These are phyloP conservation scores for Poeciliopsis paucimaculata DNA, from an alignment of 2,797 vertebrate genomes.

Conservation along the genomic window DNA sequence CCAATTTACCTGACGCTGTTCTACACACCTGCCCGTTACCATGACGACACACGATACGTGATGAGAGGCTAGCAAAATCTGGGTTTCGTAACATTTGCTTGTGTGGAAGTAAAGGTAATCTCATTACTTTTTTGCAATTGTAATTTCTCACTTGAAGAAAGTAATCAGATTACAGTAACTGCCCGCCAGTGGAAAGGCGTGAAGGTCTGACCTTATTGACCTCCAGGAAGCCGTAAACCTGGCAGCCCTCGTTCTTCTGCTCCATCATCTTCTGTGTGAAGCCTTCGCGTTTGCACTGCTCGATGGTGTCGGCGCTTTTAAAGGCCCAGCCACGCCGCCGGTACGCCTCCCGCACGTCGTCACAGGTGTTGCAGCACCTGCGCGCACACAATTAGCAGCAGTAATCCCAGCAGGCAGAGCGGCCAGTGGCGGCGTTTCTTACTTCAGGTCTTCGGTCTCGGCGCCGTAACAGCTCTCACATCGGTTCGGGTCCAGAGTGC, in stretches of 20 bases:
- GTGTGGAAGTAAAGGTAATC: too few relatives aligned
- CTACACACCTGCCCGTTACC: too few relatives aligned
- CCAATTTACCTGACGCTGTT: too few relatives aligned
- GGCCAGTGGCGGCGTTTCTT: slow-evolving; percentile 33
- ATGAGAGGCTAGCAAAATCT: too few relatives aligned
- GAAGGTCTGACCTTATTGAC: slow-evolving; percentile 91
- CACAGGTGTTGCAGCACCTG: slow-evolving; percentile 97
- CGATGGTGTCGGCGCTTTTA: slow-evolving; percentile 95
- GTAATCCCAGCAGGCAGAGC: background rate
- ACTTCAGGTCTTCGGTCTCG: slow-evolving; percentile 94
- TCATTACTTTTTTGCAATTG: too few relatives aligned
- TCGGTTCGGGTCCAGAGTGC: slow-evolving; percentile 89
- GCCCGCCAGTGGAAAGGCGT: background rate
- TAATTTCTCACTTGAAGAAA: background rate
- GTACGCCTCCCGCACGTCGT: slow-evolving; percentile 97
- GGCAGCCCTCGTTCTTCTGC: slow-evolving; percentile 98
- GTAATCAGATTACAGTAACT: background rate
- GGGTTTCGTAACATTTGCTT: too few relatives aligned
- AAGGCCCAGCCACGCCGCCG: slow-evolving; percentile 96
- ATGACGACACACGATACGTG: too few relatives aligned
- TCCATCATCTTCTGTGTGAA: slow-evolving; percentile 99
- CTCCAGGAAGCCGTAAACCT: slow-evolving; percentile 95
- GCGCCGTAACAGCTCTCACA: slow-evolving; percentile 98
- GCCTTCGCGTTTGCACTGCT: slow-evolving; percentile 96
- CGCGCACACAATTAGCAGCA: background rate